Conservation (phyloP, 2,888 invertebrate species). For the Euzophera pinguis region DNA sequence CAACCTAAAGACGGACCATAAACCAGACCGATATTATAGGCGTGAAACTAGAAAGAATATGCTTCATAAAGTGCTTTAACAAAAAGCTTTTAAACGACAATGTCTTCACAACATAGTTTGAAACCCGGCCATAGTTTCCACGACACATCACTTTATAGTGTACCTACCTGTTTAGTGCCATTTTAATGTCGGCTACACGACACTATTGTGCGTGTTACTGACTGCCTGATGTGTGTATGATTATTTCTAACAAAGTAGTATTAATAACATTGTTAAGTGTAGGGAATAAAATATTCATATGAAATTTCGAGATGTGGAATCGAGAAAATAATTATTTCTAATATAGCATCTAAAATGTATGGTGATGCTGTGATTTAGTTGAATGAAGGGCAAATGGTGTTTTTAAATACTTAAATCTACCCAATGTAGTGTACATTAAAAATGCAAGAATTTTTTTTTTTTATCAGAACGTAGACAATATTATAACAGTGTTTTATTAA, state of each 20-base stretch:
- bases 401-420: too few relatives aligned
- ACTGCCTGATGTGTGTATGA: conserved; percentile 1
- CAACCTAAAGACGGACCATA: background rate
- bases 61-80: background rate
- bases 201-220: conserved; percentile 2
- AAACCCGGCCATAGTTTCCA: conserved; percentile 50
- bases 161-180: conserved; percentile 35
- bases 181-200: conserved; percentile 25
- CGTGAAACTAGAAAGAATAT: background rate
- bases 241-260: conserved; percentile 2
- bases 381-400: too few relatives aligned
- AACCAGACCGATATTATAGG: background rate
- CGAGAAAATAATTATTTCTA: too few relatives aligned
- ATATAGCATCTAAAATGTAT: too few relatives aligned
- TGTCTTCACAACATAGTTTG: conserved; percentile 23
- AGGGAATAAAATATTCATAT: too few relatives aligned
- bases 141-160: conserved; percentile 60
- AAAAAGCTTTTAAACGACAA: conserved; percentile 7
- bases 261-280: background rate
- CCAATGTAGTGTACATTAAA: too few relatives aligned
- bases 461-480: too few relatives aligned
- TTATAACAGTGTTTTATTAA: too few relatives aligned
- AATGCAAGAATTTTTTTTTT: too few relatives aligned
- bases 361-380: too few relatives aligned
- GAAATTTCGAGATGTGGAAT: too few relatives aligned